phyloP scores from a whole-genome alignment of 1,140 invertebrate genomes.

The Phortica variegata region DNA sequence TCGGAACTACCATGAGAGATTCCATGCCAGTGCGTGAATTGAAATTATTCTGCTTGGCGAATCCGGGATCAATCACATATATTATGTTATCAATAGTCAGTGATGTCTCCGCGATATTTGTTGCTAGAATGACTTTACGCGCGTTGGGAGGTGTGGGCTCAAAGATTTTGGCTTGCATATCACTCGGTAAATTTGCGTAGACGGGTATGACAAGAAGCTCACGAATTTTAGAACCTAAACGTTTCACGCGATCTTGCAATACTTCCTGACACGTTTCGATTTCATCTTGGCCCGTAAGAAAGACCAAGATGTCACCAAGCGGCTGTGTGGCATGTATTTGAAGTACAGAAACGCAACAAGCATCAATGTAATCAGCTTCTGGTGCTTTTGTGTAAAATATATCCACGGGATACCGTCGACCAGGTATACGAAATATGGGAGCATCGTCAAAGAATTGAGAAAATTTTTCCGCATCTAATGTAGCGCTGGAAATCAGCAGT shows the following conservation, averaged over 20 bases:
- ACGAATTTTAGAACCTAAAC: constrained; percentile 88
- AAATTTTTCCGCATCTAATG: constrained; percentile 97
- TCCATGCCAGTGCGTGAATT: constrained; percentile 98
- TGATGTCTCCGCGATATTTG: constrained; percentile 99
- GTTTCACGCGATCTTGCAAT: constrained; percentile 83
- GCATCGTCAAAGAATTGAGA: constrained; percentile 98
- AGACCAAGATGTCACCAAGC: constrained; percentile 93
- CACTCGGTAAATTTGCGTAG: constrained; percentile 97
- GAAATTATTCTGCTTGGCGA: constrained; percentile 99
- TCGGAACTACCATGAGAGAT: constrained; percentile 94
- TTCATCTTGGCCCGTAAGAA: constrained; percentile 94
- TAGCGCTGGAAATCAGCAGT: constrained; percentile 95
- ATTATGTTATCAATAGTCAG: constrained; percentile 99
- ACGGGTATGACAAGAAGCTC: constrained; percentile 95
- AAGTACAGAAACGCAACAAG: constrained; percentile 92
- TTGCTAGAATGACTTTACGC: constrained; percentile 94
- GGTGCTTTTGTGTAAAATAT: constrained; percentile 99
- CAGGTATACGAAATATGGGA: constrained; percentile 96
- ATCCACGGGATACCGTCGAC: constrained; percentile 78
- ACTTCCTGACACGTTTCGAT: constrained; percentile 96
- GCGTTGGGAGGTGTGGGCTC: constrained; percentile 92
- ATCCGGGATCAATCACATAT: constrained; percentile 99
- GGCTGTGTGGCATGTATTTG: constrained; percentile 98
- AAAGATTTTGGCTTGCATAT: constrained; percentile 99
- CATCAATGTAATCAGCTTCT: constrained; percentile 98